These are phyloP conservation scores for Candoia aspera DNA, from an alignment of 2,113 vertebrate genomes.

Conservation along the genomic window DNA sequence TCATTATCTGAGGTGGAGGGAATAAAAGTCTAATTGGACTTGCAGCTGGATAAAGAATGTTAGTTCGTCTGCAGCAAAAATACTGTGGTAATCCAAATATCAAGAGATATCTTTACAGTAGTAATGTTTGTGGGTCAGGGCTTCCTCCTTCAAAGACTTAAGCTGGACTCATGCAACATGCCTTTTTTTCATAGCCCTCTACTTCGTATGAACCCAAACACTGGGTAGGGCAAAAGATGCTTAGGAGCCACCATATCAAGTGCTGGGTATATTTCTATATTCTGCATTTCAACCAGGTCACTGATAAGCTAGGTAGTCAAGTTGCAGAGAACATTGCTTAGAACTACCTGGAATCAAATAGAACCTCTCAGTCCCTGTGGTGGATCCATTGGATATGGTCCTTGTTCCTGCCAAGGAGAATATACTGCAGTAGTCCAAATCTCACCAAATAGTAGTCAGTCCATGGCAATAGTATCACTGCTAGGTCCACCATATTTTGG, in stretches of 20 bases:
- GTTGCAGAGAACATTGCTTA: no score
- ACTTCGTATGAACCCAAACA: no score
- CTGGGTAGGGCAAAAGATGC: not conserved
- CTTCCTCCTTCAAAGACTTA: not conserved
- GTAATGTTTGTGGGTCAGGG: not conserved
- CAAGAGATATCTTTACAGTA: not conserved
- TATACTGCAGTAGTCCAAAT: no score
- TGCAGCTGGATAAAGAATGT: not conserved
- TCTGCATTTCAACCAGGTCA: no score
- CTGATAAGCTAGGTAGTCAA: no score
- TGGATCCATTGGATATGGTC: no score
- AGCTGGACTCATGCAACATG: not conserved
- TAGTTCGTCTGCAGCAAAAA: not conserved
- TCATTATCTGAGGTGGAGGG: not conserved
- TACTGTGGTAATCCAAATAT: not conserved
- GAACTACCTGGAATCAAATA: no score
- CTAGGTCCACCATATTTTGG: no score
- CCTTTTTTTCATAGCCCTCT: not conserved
- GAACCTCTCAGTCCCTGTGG: no score
- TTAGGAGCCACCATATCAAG: not conserved
- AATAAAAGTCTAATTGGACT: not conserved
- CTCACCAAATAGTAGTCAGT: no score
- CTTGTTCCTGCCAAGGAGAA: no score
- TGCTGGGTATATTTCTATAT: not conserved
- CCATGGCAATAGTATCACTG: no score